Evolutionary conservation across 2,888 invertebrate genomes (phyloP), one percentile per base, ranked within the genome.

Genomic region (Melinopterus prodromus): DNA sequence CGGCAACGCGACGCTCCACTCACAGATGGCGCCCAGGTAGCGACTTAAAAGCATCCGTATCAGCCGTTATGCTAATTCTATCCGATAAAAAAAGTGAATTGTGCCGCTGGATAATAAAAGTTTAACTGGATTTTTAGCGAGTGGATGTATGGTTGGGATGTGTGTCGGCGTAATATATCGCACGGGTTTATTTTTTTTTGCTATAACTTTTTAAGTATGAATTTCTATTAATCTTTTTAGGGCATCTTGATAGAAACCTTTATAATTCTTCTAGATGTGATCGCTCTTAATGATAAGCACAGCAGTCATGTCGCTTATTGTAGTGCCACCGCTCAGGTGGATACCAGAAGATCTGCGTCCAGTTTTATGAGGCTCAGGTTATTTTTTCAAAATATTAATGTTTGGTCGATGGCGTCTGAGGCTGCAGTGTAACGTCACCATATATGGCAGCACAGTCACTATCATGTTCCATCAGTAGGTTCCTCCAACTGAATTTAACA

Each of bases 1-100:
- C 53, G 53, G 53, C 53, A 53, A 53, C 53, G 53, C 53, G 53
- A 53, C 53, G 53, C 12, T 12, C 53, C 53, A 53, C 53, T 53
- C 53, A 53, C 53, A 53, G 53, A 53, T 53, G 53, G 53, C 53
- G 53, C 53, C 53, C 53, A 53, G 53, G 53, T 53, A 53, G 53
- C 53, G 53, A 53, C 53, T 53, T 53, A 53, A 53, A 53, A 53
- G 53, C 53, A 53, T 53, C 53, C 53, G 53, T 53, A 53, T 53
- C 53, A 53, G 53, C 53, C 53, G 53, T 53, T 53, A 53, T 53
- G 53, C 53, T 53, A 53, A 53, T 53, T 53, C 53, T 53, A 53
- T 53, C 53, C 53, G 53, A 53, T 53, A 53, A 53, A 53, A 38
- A 38, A 53, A 53, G 53, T 53, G 53, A 53, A 53, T 53, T 53